Base-by-base conservation (phyloP, 2,113 vertebrate genomes). In the Atractosteus spatula region DNA sequence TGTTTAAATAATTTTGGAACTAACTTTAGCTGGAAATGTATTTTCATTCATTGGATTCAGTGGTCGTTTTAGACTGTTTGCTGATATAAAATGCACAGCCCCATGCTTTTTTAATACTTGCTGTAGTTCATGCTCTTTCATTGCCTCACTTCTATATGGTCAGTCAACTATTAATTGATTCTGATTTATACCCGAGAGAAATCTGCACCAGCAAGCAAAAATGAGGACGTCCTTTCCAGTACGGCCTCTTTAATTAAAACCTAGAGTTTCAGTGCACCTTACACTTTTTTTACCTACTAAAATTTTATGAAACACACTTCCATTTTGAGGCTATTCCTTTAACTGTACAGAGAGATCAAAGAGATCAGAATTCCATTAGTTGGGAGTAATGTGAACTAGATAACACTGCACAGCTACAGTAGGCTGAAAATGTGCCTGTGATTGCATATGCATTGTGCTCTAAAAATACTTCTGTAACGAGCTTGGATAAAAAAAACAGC, bases 201-300 rank as follows among this genome's bases (percentile, higher is more conserved):
- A 70, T 14, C 3, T 70, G 11, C 55, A 59, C 29, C 55, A 41
- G 41, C 55, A n/a, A 51, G 55, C 68, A 70, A 13, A 17, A 59
- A 70, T 16, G 16, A 16, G 76, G 68, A 73, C 56, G 73, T 73
- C 29, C 70, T 74, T 73, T 69, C 16, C 65, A 10, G 13, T 66
- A 63, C 11, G 5, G 5, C 5, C 5, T 51, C 1, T 7, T 51
- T 51, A 51, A 51, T 51, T 5, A 2, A 7, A 45, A 68, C 76
- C 68, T 70, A 76, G 29, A 76, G 69, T 8, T 3, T 54, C 69
- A 51, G 10, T 51, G 47, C 10, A 51, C 10, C 17, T 29, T 1
- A 29, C 66, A 57, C 78, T 78, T 81, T 59, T 63, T 85, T 77
- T 76, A 82, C 75, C 66, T 67, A 54, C 54, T 71, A n/a, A 51